Base-by-base conservation (phyloP, 2,888 invertebrate genomes). In the Eupeodes luniger region DNA sequence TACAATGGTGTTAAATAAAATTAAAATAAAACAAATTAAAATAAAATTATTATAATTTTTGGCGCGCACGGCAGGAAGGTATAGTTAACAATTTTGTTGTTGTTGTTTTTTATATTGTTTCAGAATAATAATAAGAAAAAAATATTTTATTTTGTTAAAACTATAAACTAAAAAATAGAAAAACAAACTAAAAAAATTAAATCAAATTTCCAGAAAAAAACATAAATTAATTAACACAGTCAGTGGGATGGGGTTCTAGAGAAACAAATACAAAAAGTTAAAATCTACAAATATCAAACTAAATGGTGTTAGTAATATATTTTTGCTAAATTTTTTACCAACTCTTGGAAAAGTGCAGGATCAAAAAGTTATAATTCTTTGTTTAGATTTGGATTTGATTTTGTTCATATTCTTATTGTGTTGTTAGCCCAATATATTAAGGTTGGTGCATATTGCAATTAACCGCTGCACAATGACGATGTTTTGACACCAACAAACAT, bases 41-140 rank as follows among this genome's bases (percentile, higher is more conserved):
- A 57, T 5, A 14, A 19, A 14, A 19, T 14, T 51, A 59, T 72
- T 16, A 90, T 89, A 89, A 85, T 90, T 78, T 86, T 89, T 90
- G 91, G 91, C 91, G 91, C 93, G 92, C 91, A 91, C 92, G 93
- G 93, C 93, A 93, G 93, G 93, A 93, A 93, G 93, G 92, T 91
- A 40, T 40, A 89, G 90, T 89, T 90, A 70, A 88, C 70, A 83
- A 81, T 79, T 81, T 78, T 80, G 79, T 81, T 78, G 84, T 75
- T 85, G 72, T 81, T 79, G 36, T 85, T 90, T 72, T 57, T 81
- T 62, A 66, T 64, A 66, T 82, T 80, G 69, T 89, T 74, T 47
- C 78, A 72, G 89, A 86, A 66, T 82, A 89, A 85, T 53, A 69
- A 81, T 77, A 81, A 84, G 78, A 80, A 78, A 62, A 81, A 83